These are phyloP conservation scores for Spisula subtruncata DNA, from an alignment of 2,888 invertebrate genomes.

Conservation along the genomic window DNA sequence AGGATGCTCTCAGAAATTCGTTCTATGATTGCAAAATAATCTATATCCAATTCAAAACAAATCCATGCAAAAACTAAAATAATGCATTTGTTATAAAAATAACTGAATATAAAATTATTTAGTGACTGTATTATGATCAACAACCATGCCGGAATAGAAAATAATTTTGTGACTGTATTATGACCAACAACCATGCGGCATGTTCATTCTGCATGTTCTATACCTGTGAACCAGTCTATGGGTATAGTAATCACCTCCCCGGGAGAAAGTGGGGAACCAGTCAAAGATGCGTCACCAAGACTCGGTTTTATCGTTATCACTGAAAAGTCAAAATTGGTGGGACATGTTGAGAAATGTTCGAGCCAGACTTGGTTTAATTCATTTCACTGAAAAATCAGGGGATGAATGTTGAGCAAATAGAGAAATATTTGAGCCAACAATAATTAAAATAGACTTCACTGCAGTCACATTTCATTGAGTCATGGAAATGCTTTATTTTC, in stretches of 20 bases:
- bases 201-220: background rate
- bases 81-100: background rate
- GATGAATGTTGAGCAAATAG: no score
- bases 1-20: no score
- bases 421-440: background rate
- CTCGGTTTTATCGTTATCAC: slow-evolving; percentile 69
- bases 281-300: slow-evolving; percentile 62
- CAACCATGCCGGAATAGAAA: background rate
- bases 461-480: background rate
- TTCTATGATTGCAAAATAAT: no score
- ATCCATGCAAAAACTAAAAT: slow-evolving; percentile 14
- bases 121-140: background rate
- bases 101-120: background rate
- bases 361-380: no score
- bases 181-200: slow-evolving; percentile 22
- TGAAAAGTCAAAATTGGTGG: slow-evolving; percentile 46
- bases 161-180: background rate
- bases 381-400: no score
- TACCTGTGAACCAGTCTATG: slow-evolving; percentile 65
- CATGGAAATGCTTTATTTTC: background rate
- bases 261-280: slow-evolving; percentile 69
- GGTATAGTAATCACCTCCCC: slow-evolving; percentile 71
- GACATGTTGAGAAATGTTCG: background rate
- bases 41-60: background rate
- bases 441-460: background rate